These are phyloP conservation scores for Macropodus opercularis DNA, from an alignment of 2,797 vertebrate genomes.

Conservation along the genomic window DNA sequence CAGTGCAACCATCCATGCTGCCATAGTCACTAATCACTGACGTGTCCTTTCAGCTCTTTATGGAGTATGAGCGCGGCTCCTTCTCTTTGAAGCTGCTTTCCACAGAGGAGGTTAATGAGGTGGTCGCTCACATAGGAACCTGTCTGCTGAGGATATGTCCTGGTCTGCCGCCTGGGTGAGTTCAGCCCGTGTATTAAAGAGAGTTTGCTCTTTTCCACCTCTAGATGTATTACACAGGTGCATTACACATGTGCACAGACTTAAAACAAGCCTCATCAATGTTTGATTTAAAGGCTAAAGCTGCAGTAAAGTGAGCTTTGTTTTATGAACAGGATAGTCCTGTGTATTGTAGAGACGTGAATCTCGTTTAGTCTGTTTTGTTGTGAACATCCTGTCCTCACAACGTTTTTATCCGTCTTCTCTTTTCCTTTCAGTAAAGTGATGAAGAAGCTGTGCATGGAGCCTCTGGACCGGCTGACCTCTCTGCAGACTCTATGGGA, in stretches of 20 bases:
- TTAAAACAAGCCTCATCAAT: background rate
- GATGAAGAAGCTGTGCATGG: constrained; percentile 95
- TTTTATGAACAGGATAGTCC: too few species aligned
- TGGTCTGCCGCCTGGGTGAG: constrained; percentile 90
- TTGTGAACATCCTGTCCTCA: too few species aligned
- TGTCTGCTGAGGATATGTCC: constrained; percentile 94
- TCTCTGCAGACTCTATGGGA: constrained; percentile 92
- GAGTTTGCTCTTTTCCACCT: background rate
- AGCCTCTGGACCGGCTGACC: constrained; percentile 89
- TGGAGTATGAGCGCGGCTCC: constrained; percentile 91
- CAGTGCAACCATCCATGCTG: background rate
- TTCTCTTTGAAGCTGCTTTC: constrained; percentile 91
- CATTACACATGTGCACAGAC: background rate
- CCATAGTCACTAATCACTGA: constrained; percentile 4
- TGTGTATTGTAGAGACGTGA: too few species aligned
- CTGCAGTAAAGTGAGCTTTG: too few species aligned
- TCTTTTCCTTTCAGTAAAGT: constrained; percentile 86
- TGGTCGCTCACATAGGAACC: constrained; percentile 91
- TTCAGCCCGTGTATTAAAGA: constrained; percentile 4
- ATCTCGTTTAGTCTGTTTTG: too few species aligned
- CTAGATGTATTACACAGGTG: background rate
- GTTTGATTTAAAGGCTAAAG: background rate
- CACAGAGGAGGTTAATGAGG: constrained; percentile 91
- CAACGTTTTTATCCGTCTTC: too few species aligned
- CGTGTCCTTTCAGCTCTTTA: constrained; percentile 59